Evolutionary conservation across 1,140 invertebrate species (phyloP).

Genomic region (Diachasma alloeum): DNA sequence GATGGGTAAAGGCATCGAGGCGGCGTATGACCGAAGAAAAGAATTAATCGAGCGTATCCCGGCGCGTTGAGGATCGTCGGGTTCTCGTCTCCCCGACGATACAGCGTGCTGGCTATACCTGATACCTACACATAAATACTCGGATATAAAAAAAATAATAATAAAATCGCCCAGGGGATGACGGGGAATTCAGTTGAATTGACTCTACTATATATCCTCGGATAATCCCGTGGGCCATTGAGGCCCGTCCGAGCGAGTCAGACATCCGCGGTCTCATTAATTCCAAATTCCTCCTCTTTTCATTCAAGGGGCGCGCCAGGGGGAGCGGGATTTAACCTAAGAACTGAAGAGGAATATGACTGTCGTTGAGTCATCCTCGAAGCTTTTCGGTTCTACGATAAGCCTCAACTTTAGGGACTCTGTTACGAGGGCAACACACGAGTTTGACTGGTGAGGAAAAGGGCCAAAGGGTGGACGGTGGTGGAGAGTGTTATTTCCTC

Average conservation of each 20-base stretch:
- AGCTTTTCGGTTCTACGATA: slow-evolving; percentile 1
- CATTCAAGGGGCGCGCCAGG: background rate
- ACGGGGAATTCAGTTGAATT: slow-evolving; percentile 19
- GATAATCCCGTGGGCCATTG: slow-evolving; percentile 25
- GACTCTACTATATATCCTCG: slow-evolving; percentile 19
- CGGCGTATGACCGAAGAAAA: slow-evolving; percentile 20
- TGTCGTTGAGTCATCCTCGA: background rate
- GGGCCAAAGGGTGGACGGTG: background rate
- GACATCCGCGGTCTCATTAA: slow-evolving; percentile 17
- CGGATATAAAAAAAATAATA: background rate
- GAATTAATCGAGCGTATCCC: slow-evolving; percentile 29
- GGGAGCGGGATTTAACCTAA: background rate
- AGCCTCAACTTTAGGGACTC: slow-evolving; percentile 17
- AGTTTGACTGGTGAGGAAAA: slow-evolving; percentile 15
- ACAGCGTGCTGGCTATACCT: slow-evolving; percentile 1
- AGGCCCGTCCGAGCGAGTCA: slow-evolving; percentile 11
- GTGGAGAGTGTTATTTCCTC: background rate
- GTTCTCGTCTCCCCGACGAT: background rate
- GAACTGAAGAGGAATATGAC: background rate
- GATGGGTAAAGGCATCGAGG: background rate
- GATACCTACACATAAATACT: slow-evolving; percentile 6
- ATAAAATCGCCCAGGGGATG: background rate
- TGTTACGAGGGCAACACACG: slow-evolving; percentile 19
- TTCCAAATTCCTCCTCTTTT: slow-evolving; percentile 12
- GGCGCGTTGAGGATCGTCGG: background rate